Evolutionary conservation across 1,140 invertebrate species (phyloP).

Genomic region (Pristionchus pacificus): DNA sequence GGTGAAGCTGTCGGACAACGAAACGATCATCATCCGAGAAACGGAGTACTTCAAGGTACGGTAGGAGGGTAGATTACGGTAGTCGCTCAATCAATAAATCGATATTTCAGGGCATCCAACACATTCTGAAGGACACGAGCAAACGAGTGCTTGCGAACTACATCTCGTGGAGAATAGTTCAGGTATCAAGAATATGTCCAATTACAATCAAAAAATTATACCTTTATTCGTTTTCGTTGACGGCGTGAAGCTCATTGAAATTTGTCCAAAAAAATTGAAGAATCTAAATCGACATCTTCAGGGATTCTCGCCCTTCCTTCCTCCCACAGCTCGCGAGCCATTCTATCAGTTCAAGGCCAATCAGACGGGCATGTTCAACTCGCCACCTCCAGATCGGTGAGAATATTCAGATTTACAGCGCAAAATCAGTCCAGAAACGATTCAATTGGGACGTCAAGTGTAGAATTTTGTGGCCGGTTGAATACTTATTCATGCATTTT

Average conservation of each 20-base stretch:
- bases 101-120: constrained; percentile 20
- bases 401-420: background rate
- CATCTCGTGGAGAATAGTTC: constrained; percentile 48
- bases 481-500: too few relatives aligned
- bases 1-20: constrained; percentile 37
- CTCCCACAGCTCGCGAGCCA: constrained; percentile 35
- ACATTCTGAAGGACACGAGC: constrained; percentile 62
- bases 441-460: too few relatives aligned
- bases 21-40: constrained; percentile 47
- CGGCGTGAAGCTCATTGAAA: too few relatives aligned
- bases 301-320: constrained; percentile 45
- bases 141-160: constrained; percentile 63
- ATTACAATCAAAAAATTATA: background rate
- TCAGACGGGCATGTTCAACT: constrained; percentile 47
- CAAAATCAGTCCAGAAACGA: too few relatives aligned
- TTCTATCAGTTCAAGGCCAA: constrained; percentile 52
- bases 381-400: constrained; percentile 32
- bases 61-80: constrained; percentile 26
- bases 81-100: background rate
- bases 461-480: too few relatives aligned
- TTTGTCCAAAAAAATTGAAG: background rate
- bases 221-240: too few relatives aligned
- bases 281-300: background rate
- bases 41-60: constrained; percentile 44
- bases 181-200: constrained; percentile 27